A percentile compares a stretch with the other conserved stretches of the same genome.
phyloP scores from a whole-genome alignment of 2,797 vertebrate species.

The Chlorospingus flavigularis region DNA sequence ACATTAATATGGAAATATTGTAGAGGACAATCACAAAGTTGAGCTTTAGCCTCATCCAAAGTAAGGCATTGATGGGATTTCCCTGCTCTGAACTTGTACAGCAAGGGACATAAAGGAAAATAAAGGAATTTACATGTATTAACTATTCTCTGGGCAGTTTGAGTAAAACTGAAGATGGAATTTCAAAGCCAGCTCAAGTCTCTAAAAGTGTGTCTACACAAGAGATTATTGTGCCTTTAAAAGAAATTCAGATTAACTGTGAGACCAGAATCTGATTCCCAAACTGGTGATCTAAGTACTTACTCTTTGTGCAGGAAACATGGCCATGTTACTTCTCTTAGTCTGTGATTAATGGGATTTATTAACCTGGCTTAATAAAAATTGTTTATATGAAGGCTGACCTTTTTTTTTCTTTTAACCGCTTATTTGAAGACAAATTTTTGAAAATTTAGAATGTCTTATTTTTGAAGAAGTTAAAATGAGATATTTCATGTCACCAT shows the following conservation, averaged over 20 bases:
- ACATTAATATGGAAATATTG: rapidly evolving
- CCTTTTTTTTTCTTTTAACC: background rate
- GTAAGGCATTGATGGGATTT: background rate
- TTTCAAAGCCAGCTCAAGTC: background rate
- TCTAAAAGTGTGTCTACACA: background rate
- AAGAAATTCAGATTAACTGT: background rate
- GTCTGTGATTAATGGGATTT: background rate
- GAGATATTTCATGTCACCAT: background rate
- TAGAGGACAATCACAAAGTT: background rate
- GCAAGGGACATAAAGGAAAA: background rate
- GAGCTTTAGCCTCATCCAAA: background rate
- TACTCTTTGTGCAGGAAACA: background rate
- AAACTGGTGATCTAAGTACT: background rate
- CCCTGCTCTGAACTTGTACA: background rate
- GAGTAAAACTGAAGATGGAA: background rate
- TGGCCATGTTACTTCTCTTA: background rate
- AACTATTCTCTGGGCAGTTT: background rate
- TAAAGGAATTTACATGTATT: background rate
- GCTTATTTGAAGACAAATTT: background rate
- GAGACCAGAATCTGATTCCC: background rate
- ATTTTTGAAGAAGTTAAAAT: background rate
- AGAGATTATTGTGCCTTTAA: background rate
- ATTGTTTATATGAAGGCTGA: background rate
- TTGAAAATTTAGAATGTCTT: background rate
- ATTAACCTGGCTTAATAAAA: background rate